Conservation (phyloP, 2,113 vertebrate species). For the Astatotilapia flaviijosephi region DNA sequence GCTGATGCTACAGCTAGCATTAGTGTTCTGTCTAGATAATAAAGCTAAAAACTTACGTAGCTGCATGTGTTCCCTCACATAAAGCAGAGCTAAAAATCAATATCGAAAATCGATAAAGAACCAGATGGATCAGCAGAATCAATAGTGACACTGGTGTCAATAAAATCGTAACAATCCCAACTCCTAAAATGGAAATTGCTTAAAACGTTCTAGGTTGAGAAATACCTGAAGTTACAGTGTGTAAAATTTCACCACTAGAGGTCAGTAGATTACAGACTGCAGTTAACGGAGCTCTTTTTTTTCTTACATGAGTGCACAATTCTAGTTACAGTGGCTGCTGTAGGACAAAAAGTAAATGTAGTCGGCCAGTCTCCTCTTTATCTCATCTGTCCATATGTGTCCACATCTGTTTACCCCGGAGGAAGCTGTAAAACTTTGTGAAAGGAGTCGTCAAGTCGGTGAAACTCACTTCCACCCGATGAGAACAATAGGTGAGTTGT, state of each 20-base stretch:
- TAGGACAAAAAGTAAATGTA: neutral
- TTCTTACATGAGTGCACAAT: neutral
- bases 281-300: neutral
- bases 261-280: neutral
- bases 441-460: rapidly evolving
- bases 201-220: neutral
- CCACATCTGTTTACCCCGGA: neutral
- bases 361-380: neutral
- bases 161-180: neutral
- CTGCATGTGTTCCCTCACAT: neutral
- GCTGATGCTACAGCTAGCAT: neutral
- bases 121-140: neutral
- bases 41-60: rapidly evolving
- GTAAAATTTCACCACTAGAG: neutral
- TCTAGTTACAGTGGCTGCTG: neutral
- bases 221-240: neutral
- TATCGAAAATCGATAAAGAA: rapidly evolving
- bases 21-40: neutral
- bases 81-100: neutral
- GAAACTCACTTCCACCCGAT: neutral
- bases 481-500: neutral
- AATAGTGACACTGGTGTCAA: neutral
- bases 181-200: neutral
- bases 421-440: neutral
- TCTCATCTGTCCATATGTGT: neutral